phyloP scores from a whole-genome alignment of 2,888 invertebrate genomes.

The Tetranychus truncatus region DNA sequence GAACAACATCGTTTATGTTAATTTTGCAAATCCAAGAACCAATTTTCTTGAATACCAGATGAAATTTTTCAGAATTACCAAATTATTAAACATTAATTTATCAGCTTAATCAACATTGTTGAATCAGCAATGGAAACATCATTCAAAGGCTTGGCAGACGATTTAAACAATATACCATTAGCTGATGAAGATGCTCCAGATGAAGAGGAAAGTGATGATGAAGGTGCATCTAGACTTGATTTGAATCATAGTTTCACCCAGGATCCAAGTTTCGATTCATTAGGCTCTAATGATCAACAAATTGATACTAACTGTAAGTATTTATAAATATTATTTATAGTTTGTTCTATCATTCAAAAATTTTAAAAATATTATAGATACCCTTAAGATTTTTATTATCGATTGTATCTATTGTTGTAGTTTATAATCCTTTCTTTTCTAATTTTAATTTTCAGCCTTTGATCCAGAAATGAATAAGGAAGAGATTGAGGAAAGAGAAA shows the following conservation, averaged over 20 bases:
- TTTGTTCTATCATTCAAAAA: too few species aligned
- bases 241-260: neutral
- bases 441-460: constrained; percentile 33
- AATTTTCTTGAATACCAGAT: too few species aligned
- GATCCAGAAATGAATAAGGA: constrained; percentile 54
- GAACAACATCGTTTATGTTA: too few species aligned
- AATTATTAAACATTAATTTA: too few species aligned
- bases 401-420: neutral
- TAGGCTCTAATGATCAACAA: constrained; percentile 4
- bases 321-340: neutral
- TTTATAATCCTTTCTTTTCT: constrained; percentile 15
- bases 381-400: neutral
- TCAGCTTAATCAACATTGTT: too few species aligned
- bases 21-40: too few species aligned
- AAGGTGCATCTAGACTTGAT: neutral
- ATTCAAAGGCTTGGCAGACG: constrained; percentile 16
- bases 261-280: constrained; percentile 5
- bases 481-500: constrained; percentile 91
- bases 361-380: too few species aligned
- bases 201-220: constrained; percentile 16
- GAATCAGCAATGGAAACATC: neutral
- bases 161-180: constrained; percentile 51
- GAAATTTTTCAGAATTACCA: too few species aligned
- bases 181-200: constrained; percentile 82
- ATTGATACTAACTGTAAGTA: neutral